Conservation (phyloP, 2,797 vertebrate species). For the Rhinoraja longicauda region DNA sequence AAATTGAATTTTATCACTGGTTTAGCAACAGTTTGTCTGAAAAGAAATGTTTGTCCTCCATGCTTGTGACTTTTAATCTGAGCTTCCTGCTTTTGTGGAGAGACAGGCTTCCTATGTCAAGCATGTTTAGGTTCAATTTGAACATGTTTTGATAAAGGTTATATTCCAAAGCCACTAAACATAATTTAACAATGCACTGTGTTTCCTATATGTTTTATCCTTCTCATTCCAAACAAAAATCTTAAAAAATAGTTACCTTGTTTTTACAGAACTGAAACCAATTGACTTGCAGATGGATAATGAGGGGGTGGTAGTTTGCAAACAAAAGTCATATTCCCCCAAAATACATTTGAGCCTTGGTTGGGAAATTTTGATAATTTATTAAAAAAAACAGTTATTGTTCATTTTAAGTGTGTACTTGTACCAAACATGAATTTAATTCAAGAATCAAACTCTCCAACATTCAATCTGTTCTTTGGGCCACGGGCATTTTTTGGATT, state of each 20-base stretch:
- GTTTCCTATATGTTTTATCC: neutral
- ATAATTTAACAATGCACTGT: neutral
- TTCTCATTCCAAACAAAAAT: neutral
- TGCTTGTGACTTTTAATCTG: neutral
- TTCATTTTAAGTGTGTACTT: neutral
- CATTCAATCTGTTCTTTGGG: neutral
- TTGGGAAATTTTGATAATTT: neutral
- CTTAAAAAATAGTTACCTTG: neutral
- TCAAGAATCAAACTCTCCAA: neutral
- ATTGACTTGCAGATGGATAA: neutral
- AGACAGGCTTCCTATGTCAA: constrained; percentile 11
- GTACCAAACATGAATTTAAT: neutral
- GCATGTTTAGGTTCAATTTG: neutral
- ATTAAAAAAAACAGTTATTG: neutral
- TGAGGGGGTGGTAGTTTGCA: neutral
- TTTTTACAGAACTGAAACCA: neutral
- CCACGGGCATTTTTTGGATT: neutral
- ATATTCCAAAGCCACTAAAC: neutral
- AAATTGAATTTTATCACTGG: neutral
- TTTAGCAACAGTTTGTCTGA: neutral
- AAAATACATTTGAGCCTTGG: neutral
- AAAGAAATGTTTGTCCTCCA: neutral
- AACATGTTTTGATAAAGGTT: neutral
- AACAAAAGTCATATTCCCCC: neutral
- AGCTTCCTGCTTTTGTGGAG: constrained; percentile 15